Percentiles rank a stretch among this genome's conserved stretches.
Conservation (phyloP, 2,797 vertebrate genomes). For the Coccyzus lansbergi region DNA sequence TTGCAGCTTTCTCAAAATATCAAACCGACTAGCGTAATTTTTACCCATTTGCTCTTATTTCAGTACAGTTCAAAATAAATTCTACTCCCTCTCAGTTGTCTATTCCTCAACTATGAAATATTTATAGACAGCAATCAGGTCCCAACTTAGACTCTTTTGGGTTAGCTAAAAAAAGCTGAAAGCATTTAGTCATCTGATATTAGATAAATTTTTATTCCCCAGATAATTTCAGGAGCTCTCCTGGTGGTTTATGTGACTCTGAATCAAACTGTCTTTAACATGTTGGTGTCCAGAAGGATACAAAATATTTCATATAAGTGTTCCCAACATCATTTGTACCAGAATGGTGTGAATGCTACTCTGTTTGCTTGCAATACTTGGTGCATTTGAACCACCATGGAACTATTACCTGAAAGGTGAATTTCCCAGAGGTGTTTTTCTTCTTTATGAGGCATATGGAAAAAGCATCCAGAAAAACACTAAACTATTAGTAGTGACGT, state of each 20-base stretch:
- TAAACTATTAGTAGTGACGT: background rate
- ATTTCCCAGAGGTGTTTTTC: background rate
- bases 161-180: constrained; percentile 44
- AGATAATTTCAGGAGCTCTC: background rate
- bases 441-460: background rate
- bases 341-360: background rate
- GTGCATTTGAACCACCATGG: background rate
- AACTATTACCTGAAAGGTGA: background rate
- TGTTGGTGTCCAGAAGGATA: background rate
- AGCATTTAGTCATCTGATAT: constrained; percentile 28
- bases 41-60: constrained; percentile 25
- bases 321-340: background rate
- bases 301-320: background rate
- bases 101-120: constrained; percentile 35
- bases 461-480: background rate
- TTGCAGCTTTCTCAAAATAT: constrained; percentile 1
- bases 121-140: constrained; percentile 51
- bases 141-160: constrained; percentile 27
- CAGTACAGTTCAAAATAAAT: constrained; percentile 48
- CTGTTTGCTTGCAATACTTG: background rate
- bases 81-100: constrained; percentile 46
- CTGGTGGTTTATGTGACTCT: background rate
- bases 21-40: background rate
- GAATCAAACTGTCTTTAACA: background rate
- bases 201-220: background rate